Evolutionary conservation across 2,797 vertebrate species (phyloP).

Genomic region (Channa striata): DNA sequence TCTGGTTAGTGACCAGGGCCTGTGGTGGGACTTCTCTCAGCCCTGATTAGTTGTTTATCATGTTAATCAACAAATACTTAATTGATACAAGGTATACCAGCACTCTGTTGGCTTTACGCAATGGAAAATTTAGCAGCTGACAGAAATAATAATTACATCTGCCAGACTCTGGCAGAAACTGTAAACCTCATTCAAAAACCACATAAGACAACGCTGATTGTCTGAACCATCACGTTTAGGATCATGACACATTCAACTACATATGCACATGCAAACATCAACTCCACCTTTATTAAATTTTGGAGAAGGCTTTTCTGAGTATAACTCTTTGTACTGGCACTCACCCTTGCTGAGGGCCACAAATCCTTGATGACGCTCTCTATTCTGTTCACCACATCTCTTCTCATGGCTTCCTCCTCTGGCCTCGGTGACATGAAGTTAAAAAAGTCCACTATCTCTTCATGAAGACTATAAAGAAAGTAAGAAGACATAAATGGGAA

Average conservation of each 20-base stretch:
- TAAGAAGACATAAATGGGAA: not conserved
- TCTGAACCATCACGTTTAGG: not conserved
- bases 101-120: constrained; percentile 27
- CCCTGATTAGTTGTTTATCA: constrained; percentile 39
- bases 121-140: constrained; percentile 37
- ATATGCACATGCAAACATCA: not conserved
- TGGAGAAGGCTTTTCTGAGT: not conserved
- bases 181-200: constrained; percentile 3
- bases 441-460: constrained; percentile 98
- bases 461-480: constrained; percentile 88
- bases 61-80: constrained; percentile 2
- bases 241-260: not conserved
- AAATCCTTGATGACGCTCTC: constrained; percentile 94
- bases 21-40: constrained; percentile 1
- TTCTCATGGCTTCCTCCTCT: constrained; percentile 97
- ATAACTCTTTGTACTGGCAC: constrained; percentile 41
- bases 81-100: constrained; percentile 25
- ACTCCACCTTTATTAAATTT: not conserved
- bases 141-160: constrained; percentile 41
- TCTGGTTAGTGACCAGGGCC: not conserved
- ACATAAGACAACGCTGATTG: too few relatives aligned
- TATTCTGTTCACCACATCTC: constrained; percentile 95
- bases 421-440: constrained; percentile 97
- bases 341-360: constrained; percentile 95
- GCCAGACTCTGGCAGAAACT: constrained; percentile 5